phyloP scores from a whole-genome alignment of 2,888 invertebrate species.

The Lottia gigantea region DNA sequence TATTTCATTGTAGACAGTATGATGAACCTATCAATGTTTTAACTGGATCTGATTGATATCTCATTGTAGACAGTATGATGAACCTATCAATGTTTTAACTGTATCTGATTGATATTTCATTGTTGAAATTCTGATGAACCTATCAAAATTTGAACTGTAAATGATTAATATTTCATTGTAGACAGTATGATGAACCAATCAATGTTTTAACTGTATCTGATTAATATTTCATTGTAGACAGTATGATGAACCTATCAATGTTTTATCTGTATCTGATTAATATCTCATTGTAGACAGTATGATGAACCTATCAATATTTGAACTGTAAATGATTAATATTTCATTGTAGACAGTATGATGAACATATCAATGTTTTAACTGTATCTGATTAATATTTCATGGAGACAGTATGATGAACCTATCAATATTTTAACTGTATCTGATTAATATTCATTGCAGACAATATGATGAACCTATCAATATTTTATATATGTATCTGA shows the following conservation, averaged over 20 bases:
- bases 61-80: constrained; percentile 76
- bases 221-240: no score
- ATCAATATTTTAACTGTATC: constrained; percentile 94
- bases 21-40: constrained; percentile 65
- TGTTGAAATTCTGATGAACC: constrained; percentile 83
- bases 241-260: constrained; percentile 89
- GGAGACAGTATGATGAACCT: constrained; percentile 85
- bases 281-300: constrained; percentile 77
- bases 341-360: constrained; percentile 76
- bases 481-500: constrained; percentile 88
- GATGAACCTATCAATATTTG: constrained; percentile 91
- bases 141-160: constrained; percentile 90
- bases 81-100: constrained; percentile 92
- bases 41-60: constrained; percentile 85
- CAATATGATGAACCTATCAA: constrained; percentile 91
- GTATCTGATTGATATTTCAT: constrained; percentile 80
- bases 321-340: constrained; percentile 82
- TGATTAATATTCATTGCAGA: no score
- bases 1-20: no score
- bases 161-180: constrained; percentile 76
- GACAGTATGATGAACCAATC: constrained; percentile 88
- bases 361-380: constrained; percentile 84
- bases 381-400: no score
- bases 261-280: no score
- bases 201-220: constrained; percentile 92